These are phyloP conservation scores for Electrophaes corylata DNA, from an alignment of 2,888 invertebrate species.

Conservation along the genomic window DNA sequence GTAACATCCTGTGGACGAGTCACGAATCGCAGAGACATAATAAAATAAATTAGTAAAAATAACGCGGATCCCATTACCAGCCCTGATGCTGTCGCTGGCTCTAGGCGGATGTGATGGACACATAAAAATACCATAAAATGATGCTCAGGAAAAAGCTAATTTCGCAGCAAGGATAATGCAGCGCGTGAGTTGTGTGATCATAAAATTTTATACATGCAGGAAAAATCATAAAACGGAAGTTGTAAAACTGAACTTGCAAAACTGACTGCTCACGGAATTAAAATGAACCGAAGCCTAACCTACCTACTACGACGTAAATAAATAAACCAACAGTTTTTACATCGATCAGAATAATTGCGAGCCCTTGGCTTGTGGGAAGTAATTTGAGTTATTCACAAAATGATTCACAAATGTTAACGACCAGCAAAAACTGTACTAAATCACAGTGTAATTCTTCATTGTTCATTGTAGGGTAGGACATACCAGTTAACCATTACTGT, in stretches of 20 bases:
- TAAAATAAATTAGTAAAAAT: constrained; percentile 22
- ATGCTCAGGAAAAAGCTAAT: constrained; percentile 9
- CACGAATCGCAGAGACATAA: constrained; percentile 24
- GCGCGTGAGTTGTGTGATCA: not conserved
- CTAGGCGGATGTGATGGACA: constrained; percentile 9
- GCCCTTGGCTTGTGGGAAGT: constrained; percentile 41
- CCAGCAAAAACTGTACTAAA: constrained; percentile 32
- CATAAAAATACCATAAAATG: constrained; percentile 13
- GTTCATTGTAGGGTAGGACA: not conserved
- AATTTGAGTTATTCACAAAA: constrained; percentile 32
- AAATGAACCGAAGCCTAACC: not conserved
- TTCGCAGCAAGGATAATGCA: constrained; percentile 6
- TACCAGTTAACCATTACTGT: constrained; percentile 7
- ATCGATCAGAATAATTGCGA: constrained; percentile 31
- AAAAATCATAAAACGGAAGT: not conserved
- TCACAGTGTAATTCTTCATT: constrained; percentile 8
- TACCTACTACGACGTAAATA: constrained; percentile 11
- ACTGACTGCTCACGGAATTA: not conserved
- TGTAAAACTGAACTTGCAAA: too few relatives aligned
- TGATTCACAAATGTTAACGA: constrained; percentile 34
- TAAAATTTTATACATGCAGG: not conserved
- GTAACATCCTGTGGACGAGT: constrained; percentile 34
- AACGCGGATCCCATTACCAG: constrained; percentile 20
- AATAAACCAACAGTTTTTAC: constrained; percentile 19
- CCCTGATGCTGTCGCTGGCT: too few relatives aligned